These are phyloP conservation scores for Bibio marci DNA, from an alignment of 2,888 invertebrate genomes.

Conservation along the genomic window DNA sequence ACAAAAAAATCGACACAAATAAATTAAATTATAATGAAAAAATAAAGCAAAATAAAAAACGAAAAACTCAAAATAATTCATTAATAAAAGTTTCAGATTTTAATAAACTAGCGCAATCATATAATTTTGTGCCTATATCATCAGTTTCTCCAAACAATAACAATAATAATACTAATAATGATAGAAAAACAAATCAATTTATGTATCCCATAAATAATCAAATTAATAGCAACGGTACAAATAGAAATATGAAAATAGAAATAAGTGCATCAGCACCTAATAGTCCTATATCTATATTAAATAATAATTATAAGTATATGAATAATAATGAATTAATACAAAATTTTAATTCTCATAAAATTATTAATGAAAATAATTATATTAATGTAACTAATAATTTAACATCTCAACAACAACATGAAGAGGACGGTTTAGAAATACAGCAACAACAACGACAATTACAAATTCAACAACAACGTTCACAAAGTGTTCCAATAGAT, in stretches of 20 bases:
- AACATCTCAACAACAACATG: constrained; percentile 26
- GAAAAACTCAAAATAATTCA: no score
- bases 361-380: neutral
- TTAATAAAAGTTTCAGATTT: no score
- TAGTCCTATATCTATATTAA: no score
- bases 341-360: neutral
- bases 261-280: constrained; percentile 42
- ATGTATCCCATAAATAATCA: no score
- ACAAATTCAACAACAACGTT: constrained; percentile 35
- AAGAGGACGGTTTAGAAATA: constrained; percentile 22
- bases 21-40: no score
- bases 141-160: constrained; percentile 48
- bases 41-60: no score
- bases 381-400: constrained; percentile 28
- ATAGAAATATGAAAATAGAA: constrained; percentile 10
- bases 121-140: constrained; percentile 73
- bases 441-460: neutral
- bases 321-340: no score
- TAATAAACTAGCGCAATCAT: no score
- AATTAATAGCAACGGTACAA: no score
- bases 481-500: constrained; percentile 65
- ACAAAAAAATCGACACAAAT: no score
- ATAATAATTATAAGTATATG: no score
- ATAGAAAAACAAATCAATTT: no score
- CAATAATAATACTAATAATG: constrained; percentile 17